phyloP scores from a whole-genome alignment of 2,888 invertebrate species.

The Phortica okadai region DNA sequence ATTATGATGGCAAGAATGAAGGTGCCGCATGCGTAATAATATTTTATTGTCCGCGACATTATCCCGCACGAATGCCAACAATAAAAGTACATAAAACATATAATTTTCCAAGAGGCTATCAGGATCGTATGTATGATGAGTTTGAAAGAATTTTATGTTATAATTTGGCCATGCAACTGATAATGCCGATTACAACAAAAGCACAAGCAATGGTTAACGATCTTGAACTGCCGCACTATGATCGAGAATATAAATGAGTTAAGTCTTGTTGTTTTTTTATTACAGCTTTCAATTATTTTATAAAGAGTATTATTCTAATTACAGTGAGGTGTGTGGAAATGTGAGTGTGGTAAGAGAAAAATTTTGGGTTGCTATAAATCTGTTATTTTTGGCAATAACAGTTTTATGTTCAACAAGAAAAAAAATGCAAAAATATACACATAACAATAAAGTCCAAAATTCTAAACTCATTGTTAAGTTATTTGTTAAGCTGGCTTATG shows the following conservation, averaged over 20 bases:
- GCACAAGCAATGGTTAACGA: conserved; percentile 11
- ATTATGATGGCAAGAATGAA: background rate
- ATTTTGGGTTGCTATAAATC: too few relatives aligned
- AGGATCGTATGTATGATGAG: background rate
- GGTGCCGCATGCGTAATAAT: background rate
- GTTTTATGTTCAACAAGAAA: background rate
- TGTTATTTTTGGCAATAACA: too few relatives aligned
- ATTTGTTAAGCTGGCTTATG: too few relatives aligned
- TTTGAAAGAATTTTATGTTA: background rate
- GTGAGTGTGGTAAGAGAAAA: too few relatives aligned
- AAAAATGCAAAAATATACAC: background rate
- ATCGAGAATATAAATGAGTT: background rate
- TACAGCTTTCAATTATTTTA: too few relatives aligned
- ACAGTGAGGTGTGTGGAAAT: too few relatives aligned
- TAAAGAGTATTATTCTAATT: too few relatives aligned
- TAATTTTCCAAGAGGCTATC: background rate
- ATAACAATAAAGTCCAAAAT: too few relatives aligned
- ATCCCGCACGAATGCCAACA: background rate
- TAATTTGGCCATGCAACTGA: background rate
- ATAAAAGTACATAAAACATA: background rate
- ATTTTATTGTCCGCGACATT: background rate
- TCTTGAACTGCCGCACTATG: background rate
- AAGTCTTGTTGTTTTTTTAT: too few relatives aligned
- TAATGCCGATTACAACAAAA: conserved; percentile 10
- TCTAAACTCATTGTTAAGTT: too few relatives aligned